A percentile compares a stretch with the other conserved stretches of the same genome.
Conservation (phyloP, 2,797 vertebrate genomes). For the Hyperoplus lanceolatus region DNA sequence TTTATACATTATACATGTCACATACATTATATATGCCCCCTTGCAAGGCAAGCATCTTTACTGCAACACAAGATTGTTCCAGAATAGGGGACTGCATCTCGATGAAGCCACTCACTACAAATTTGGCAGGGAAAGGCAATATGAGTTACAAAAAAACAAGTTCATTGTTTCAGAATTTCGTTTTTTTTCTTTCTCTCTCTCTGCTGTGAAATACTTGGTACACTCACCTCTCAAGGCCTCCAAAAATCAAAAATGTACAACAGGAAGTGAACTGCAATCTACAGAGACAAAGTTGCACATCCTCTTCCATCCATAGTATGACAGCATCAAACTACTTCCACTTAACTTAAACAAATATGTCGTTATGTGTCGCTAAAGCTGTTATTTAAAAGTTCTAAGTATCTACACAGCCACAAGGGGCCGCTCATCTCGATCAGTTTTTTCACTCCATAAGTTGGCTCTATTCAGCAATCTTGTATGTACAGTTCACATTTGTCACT, state of each 20-base stretch:
- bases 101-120: slow-evolving; percentile 33
- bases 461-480: fast-evolving
- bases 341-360: too few species aligned
- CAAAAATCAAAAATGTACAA: neutral
- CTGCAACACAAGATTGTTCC: slow-evolving; percentile 56
- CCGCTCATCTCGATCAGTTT: neutral
- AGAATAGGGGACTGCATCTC: slow-evolving; percentile 59
- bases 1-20: slow-evolving; percentile 83
- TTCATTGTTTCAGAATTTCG: neutral
- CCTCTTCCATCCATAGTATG: neutral
- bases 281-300: neutral
- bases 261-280: neutral
- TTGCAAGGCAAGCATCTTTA: slow-evolving; percentile 74
- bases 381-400: neutral
- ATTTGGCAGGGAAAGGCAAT: slow-evolving; percentile 21
- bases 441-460: neutral
- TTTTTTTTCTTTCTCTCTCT: neutral
- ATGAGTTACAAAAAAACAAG: slow-evolving; percentile 18
- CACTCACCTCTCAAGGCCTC: neutral
- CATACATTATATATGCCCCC: slow-evolving; percentile 83
- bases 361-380: neutral
- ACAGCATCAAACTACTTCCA: neutral
- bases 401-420: neutral
- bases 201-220: neutral
- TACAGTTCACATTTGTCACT: neutral